Base-by-base conservation (phyloP, 1,140 invertebrate species). In the Drosophila varians region DNA sequence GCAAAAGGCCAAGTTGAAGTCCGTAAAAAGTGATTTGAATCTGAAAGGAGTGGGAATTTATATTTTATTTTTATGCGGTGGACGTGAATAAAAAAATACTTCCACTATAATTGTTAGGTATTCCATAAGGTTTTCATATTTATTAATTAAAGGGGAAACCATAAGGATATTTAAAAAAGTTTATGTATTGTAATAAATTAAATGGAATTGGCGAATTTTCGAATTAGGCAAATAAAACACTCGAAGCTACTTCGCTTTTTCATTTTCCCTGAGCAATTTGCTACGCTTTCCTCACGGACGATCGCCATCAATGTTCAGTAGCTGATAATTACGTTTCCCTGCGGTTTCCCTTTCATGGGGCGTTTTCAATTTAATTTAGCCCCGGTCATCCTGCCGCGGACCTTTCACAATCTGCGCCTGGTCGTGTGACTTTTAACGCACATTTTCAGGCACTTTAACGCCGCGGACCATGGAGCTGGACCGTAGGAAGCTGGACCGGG, bases 361-460 rank as follows among this genome's bases (percentile, higher is more conserved):
- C 82, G 76, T 86, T 87, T 80, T 86, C 80, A 87, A 86, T 86
- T 86, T 87, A 86, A 86, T 75, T 61, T 65, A 28, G 52, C 49
- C 38, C 51, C 61, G 28, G 52, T 68, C 46, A 75, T 53, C 52
- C 72, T 72, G 49, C 36, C 45, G 57, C 48, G 45, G 49, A 60
- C 76, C 80, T 87, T 86, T 86, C 82, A 86, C 82, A 87, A 65
- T 66, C 51, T 65, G 51, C 68, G 56, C 38, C 65, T 57, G 43
- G 57, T 84, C 82, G 82, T 87, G 82, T 75, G 82, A 86, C 82
- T 86, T 87, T 86, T 77, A 87, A 60, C 82, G 62, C 77, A 73
- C 76, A 86, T 87, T 86, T 86, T 80, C 66, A 82, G 76, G 61
- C 80, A 87, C 80, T 77, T 86, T 82, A 86, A 86, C 82, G 73